phyloP scores from a whole-genome alignment of 2,113 vertebrate species.

The Spilogale gracilis region DNA sequence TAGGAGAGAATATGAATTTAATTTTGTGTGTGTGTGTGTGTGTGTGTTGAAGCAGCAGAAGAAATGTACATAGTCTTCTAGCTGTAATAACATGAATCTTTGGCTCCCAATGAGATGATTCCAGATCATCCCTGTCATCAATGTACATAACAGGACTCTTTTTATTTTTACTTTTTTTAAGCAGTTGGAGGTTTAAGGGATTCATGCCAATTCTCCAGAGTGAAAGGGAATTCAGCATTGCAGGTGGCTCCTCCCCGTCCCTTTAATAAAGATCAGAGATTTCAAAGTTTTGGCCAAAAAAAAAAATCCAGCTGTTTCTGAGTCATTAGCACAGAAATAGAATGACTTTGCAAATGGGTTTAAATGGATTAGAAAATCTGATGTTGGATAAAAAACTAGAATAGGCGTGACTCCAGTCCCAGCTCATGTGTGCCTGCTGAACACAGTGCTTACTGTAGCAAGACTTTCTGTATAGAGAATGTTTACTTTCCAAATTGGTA shows the following conservation, averaged over 20 bases:
- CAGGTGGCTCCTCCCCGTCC: background rate
- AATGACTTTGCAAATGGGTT: slow-evolving; percentile 66
- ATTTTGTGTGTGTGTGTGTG: no score
- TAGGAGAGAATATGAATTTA: no score
- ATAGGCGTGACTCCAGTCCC: background rate
- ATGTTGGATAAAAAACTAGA: background rate
- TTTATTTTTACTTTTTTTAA: background rate
- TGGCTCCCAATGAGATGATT: background rate
- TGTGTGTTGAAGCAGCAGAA: no score
- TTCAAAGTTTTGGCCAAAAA: slow-evolving; percentile 59
- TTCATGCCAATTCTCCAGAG: background rate
- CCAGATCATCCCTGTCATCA: rapidly evolving
- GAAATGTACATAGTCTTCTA: no score
- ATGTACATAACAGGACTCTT: background rate
- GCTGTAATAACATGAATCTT: background rate
- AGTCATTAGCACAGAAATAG: slow-evolving; percentile 66
- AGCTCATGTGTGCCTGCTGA: background rate
- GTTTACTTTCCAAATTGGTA: background rate
- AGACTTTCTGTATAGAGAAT: background rate
- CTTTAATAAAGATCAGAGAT: slow-evolving; percentile 48
- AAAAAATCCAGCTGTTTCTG: slow-evolving; percentile 54
- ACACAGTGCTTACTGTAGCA: background rate
- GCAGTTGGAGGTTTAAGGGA: background rate
- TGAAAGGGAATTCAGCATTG: slow-evolving; percentile 38
- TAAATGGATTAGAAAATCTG: slow-evolving; percentile 53